Conservation (phyloP, 2,888 invertebrate species). For the Branchellion lobata region DNA sequence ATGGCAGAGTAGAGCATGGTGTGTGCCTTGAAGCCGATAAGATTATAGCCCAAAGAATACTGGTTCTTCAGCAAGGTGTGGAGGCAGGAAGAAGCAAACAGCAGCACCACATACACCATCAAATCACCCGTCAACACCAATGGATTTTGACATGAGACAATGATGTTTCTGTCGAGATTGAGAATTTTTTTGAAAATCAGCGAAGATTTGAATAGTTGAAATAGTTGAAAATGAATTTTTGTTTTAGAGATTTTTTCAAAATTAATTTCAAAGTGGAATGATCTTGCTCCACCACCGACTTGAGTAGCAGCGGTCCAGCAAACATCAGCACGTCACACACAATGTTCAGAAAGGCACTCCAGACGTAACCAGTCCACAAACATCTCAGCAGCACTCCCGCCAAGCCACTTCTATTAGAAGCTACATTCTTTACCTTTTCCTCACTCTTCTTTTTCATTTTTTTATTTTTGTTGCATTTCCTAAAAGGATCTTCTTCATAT, state of each 20-base stretch:
- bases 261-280: too few species aligned
- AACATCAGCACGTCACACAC: constrained; percentile 12
- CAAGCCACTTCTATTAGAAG: neutral
- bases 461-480: neutral
- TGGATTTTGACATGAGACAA: neutral
- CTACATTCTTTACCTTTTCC: too few species aligned
- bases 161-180: neutral
- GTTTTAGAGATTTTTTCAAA: too few species aligned
- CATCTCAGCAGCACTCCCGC: neutral
- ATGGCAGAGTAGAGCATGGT: constrained; percentile 63
- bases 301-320: constrained; percentile 22
- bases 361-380: neutral
- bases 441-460: neutral
- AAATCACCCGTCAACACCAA: neutral
- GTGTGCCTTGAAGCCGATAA: constrained; percentile 63
- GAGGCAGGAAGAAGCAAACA: constrained; percentile 60
- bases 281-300: neutral
- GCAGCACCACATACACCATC: neutral
- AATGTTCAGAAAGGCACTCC: constrained; percentile 21
- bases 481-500: too few species aligned
- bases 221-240: too few species aligned
- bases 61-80: constrained; percentile 64
- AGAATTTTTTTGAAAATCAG: too few species aligned
- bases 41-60: constrained; percentile 63
- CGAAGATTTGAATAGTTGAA: too few species aligned